A percentile compares a stretch with the other conserved stretches of the same genome.
Conservation (phyloP, 2,113 vertebrate genomes). For the Picathartes gymnocephalus region DNA sequence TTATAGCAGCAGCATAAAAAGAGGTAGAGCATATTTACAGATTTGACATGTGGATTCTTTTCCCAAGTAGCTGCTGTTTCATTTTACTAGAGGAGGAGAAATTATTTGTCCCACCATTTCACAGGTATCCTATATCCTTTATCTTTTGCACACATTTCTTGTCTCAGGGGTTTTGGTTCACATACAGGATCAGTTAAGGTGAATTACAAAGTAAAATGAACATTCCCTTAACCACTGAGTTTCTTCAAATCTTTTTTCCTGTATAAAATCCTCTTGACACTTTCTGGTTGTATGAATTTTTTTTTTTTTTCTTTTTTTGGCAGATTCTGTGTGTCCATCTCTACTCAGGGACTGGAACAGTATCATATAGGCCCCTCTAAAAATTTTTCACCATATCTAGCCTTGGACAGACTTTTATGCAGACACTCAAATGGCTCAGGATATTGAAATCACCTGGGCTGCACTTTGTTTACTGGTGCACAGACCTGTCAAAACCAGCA, state of each 20-base stretch:
- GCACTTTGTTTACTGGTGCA: neutral
- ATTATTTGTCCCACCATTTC: constrained; percentile 17
- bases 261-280: neutral
- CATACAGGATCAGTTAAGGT: neutral
- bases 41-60: constrained; percentile 14
- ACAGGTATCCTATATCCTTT: neutral
- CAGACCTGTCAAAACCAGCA: neutral
- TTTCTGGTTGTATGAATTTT: neutral
- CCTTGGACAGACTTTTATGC: neutral
- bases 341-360: neutral
- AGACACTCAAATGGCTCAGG: neutral
- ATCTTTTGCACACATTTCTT: neutral
- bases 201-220: constrained; percentile 25
- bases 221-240: neutral
- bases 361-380: neutral
- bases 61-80: neutral
- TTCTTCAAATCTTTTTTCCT: neutral
- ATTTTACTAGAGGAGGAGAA: neutral
- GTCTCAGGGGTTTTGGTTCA: neutral
- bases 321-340: neutral
- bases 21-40: constrained; percentile 26
- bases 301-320: neutral
- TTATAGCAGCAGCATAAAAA: constrained; percentile 51
- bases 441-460: neutral
- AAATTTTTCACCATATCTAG: neutral